Percentiles rank a stretch among this genome's conserved stretches.
Conservation (phyloP, 2,113 vertebrate genomes). For the Caranx melampygus region DNA sequence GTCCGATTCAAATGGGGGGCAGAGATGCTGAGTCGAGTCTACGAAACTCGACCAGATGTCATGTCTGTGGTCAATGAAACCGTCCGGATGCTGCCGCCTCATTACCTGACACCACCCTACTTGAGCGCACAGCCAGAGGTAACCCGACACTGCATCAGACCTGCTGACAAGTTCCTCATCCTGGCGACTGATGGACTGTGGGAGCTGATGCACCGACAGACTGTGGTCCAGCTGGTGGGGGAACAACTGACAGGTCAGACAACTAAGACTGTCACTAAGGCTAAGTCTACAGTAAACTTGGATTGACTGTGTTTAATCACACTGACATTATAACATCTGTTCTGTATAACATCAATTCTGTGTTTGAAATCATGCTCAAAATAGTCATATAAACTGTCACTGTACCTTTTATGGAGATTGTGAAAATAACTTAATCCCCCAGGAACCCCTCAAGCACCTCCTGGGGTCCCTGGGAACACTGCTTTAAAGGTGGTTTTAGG, state of each 20-base stretch:
- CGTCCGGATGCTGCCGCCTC: constrained; percentile 19
- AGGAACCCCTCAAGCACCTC: too few species aligned
- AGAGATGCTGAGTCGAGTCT: constrained; percentile 67
- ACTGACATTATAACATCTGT: neutral
- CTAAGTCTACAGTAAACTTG: neutral
- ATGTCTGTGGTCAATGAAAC: constrained; percentile 37
- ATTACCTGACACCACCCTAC: constrained; percentile 78
- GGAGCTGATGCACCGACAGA: constrained; percentile 80
- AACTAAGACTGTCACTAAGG: neutral
- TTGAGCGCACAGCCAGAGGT: constrained; percentile 75
- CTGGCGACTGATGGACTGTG: constrained; percentile 78
- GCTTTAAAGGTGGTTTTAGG: too few species aligned
- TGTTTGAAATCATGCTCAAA: too few species aligned
- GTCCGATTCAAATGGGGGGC: constrained; percentile 79
- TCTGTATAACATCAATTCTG: too few species aligned
- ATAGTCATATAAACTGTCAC: too few species aligned
- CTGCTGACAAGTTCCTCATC: constrained; percentile 77
- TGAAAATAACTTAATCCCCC: too few species aligned
- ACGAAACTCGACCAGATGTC: constrained; percentile 55
- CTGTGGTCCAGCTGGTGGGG: constrained; percentile 71
- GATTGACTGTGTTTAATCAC: neutral
- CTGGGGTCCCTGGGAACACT: too few species aligned
- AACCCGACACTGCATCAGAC: constrained; percentile 58
- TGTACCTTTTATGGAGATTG: too few species aligned
- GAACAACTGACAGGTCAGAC: constrained; percentile 71